These are phyloP conservation scores for Aulostomus chinensis DNA, from an alignment of 2,797 vertebrate species.

Conservation along the genomic window DNA sequence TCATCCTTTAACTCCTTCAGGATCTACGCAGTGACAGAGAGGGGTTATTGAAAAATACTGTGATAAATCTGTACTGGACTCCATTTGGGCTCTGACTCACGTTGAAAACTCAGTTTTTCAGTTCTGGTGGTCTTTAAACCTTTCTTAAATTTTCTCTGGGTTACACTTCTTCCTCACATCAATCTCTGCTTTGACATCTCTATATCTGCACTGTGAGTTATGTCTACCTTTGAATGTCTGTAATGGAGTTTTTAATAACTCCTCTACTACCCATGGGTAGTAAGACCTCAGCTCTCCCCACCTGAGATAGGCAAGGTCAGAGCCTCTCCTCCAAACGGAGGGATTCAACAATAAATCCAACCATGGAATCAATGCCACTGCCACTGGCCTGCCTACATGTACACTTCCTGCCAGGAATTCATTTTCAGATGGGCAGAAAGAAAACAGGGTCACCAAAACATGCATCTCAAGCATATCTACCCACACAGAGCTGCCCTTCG, in stretches of 20 bases:
- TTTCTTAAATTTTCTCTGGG: slow-evolving; percentile 61
- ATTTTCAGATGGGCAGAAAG: slow-evolving; percentile 55
- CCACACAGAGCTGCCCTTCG: slow-evolving; percentile 24
- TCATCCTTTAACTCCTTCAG: slow-evolving; percentile 97
- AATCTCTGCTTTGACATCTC: slow-evolving; percentile 79
- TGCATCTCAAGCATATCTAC: slow-evolving; percentile 29
- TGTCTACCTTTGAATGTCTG: slow-evolving; percentile 74
- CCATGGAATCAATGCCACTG: slow-evolving; percentile 55
- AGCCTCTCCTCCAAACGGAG: slow-evolving; percentile 62
- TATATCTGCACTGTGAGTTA: slow-evolving; percentile 74
- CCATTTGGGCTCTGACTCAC: slow-evolving; percentile 59
- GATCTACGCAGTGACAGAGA: slow-evolving; percentile 80
- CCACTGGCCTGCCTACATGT: slow-evolving; percentile 53
- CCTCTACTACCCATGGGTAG: slow-evolving; percentile 69
- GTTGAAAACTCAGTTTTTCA: slow-evolving; percentile 50
- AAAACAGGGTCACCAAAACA: slow-evolving; percentile 32
- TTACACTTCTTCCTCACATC: slow-evolving; percentile 71
- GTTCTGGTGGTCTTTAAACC: slow-evolving; percentile 45
- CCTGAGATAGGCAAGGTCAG: slow-evolving; percentile 74
- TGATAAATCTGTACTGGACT: slow-evolving; percentile 66
- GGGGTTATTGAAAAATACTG: slow-evolving; percentile 55
- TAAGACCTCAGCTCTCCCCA: slow-evolving; percentile 61
- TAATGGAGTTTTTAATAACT: slow-evolving; percentile 81
- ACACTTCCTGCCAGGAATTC: slow-evolving; percentile 58
- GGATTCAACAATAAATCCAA: slow-evolving; percentile 73